A percentile compares a stretch with the other conserved stretches of the same genome.
Conservation (phyloP, 2,888 invertebrate species). For the Baccha elongata region DNA sequence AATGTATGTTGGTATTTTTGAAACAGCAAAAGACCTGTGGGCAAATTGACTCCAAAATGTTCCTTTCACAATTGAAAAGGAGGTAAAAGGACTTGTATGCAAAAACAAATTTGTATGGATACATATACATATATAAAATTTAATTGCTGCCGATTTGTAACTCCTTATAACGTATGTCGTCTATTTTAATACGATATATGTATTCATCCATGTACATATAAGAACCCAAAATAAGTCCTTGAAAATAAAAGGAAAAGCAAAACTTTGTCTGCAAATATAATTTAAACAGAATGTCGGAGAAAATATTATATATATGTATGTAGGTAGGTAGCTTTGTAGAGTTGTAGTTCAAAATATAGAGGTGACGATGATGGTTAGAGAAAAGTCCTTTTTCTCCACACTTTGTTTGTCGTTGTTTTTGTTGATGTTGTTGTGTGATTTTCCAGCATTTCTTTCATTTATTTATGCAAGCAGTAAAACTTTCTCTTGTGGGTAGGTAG, state of each 20-base stretch:
- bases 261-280: conserved; percentile 45
- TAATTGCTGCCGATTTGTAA: conserved; percentile 66
- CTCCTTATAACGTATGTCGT: conserved; percentile 20
- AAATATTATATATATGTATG: no score
- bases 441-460: neutral
- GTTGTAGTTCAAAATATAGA: conserved; percentile 22
- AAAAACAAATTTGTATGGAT: conserved; percentile 37
- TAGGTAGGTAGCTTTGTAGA: neutral
- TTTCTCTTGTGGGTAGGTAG: conserved; percentile 2
- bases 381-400: conserved; percentile 4
- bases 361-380: conserved; percentile 21
- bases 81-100: neutral
- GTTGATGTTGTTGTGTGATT: neutral
- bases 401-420: conserved; percentile 6
- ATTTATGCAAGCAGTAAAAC: conserved; percentile 19
- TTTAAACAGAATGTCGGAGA: conserved; percentile 5
- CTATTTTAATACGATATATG: neutral
- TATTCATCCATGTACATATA: neutral
- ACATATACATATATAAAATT: conserved; percentile 44
- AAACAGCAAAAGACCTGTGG: conserved; percentile 1
- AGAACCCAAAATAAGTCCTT: conserved; percentile 22
- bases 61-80: neutral
- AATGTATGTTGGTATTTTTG: no score
- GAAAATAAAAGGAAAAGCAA: conserved; percentile 24
- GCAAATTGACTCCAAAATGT: conserved; percentile 36